Conservation (phyloP, 1,140 invertebrate species). For the Rhyacophila brunnea region DNA sequence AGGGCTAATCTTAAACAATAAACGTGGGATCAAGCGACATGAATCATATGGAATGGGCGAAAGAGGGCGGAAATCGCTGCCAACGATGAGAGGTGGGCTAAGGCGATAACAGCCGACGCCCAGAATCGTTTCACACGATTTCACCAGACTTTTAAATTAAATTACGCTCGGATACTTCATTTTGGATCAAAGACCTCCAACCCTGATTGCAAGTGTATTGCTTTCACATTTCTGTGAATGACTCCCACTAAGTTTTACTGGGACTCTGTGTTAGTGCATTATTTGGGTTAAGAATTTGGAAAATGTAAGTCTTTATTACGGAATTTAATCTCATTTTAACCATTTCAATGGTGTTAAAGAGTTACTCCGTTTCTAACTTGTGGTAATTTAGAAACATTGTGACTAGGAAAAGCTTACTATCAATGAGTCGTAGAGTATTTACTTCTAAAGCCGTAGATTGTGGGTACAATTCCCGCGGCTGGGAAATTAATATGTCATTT, state of each 20-base stretch:
- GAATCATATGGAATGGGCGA: background rate
- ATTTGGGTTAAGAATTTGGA: background rate
- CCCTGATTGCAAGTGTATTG: conserved; percentile 4
- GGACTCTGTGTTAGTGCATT: too few species aligned
- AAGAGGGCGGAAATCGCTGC: background rate
- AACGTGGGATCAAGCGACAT: background rate
- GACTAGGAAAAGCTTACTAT: too few species aligned
- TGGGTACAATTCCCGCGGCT: too few species aligned
- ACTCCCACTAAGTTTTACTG: background rate
- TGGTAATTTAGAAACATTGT: too few species aligned
- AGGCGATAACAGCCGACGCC: background rate
- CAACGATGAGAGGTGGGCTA: background rate
- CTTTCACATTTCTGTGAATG: conserved; percentile 8
- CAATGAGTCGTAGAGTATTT: too few species aligned
- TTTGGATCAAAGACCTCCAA: background rate
- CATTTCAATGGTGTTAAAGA: too few species aligned
- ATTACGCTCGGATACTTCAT: conserved; percentile 3
- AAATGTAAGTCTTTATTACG: too few species aligned
- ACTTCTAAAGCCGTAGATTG: too few species aligned
- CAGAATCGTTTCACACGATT: conserved; percentile 5
- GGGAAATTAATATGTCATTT: too few species aligned
- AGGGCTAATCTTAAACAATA: too few species aligned
- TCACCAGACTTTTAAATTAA: conserved; percentile 6
- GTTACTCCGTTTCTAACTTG: too few species aligned
- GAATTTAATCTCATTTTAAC: too few species aligned